Base-by-base conservation (phyloP, 2,797 vertebrate genomes). In the Esox masquinongy region DNA sequence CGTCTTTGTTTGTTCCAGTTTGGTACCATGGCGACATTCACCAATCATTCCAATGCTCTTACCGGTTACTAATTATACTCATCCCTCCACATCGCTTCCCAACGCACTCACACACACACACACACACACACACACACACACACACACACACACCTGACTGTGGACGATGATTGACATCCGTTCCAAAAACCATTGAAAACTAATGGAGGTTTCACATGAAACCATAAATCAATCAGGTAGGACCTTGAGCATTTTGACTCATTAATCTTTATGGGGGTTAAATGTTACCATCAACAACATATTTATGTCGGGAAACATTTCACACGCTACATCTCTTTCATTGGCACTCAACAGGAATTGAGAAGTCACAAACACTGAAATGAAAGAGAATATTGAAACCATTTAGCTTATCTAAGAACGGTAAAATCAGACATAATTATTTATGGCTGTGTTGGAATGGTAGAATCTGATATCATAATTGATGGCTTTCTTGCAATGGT, bases 251-350 rank as follows among this genome's bases (percentile, higher is more conserved):
- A 47, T 82, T 79, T 75, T 22, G n/a, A 59, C 77, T 29, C 84
- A 90, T 88, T 85, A 85, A 89, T 92, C 89, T 86, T 84, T 68
- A 34, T 74, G 56, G 53, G 51, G 81, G 80, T 80, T 79, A 85
- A 89, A 86, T 80, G 84, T 88, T 77, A 82, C 82, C 83, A 73
- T 87, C 84, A 79, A 79, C 56, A 77, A 83, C 85, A 81, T 80
- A 79, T 86, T 86, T 81, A 86, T 85, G 80, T 79, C 17, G 39
- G 80, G 80, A 78, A 75, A 22, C 77, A 17, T 85, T 84, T 86
- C 80, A 74, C 71, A 70, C 76, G 74, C 84, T 88, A 82, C 88
- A 86, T 86, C 88, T 88, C 84, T 76, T 59, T 22, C 22, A 59
- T 24, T 59, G 56, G 56, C 22, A 59, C 22, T 59, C n/a, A 59